Percentiles rank a stretch among this genome's conserved stretches.
These are phyloP conservation scores for Aegithalos caudatus DNA, from an alignment of 2,113 vertebrate species.

Conservation along the genomic window DNA sequence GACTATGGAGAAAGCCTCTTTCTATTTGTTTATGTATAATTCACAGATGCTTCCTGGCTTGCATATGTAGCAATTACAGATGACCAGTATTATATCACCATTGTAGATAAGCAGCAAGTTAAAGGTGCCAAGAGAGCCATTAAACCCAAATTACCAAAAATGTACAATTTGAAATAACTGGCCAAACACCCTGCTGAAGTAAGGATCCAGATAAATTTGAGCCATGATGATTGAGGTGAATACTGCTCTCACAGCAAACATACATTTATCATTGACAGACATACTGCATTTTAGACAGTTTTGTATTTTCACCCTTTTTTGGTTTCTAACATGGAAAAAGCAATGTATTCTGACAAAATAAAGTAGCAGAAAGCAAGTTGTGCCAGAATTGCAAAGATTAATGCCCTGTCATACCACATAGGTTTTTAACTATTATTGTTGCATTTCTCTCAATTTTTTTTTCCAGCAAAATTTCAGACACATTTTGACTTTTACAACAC, in stretches of 20 bases:
- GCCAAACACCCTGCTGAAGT: background rate
- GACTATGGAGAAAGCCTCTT: background rate
- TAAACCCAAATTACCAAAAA: background rate
- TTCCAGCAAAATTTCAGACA: background rate
- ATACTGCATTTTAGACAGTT: background rate
- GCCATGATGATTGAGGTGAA: background rate
- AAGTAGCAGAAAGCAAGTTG: background rate
- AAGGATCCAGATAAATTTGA: background rate
- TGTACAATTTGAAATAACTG: background rate
- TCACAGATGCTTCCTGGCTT: background rate
- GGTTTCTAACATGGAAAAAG: background rate
- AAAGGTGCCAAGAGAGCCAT: background rate
- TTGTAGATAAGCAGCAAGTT: background rate
- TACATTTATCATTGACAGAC: background rate
- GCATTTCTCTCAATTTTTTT: background rate
- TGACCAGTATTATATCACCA: background rate
- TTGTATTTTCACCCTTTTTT: background rate
- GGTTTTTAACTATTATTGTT: background rate
- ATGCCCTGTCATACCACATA: background rate
- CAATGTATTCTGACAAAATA: background rate
- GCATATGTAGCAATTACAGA: accelerated
- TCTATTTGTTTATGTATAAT: background rate
- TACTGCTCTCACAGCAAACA: background rate
- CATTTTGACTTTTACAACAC: background rate
- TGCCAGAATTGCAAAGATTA: slow-evolving; percentile 6